A percentile compares a stretch with the other conserved stretches of the same genome.
These are phyloP conservation scores for Drosophila neoperkinsi DNA, from an alignment of 2,888 invertebrate genomes.

Conservation along the genomic window DNA sequence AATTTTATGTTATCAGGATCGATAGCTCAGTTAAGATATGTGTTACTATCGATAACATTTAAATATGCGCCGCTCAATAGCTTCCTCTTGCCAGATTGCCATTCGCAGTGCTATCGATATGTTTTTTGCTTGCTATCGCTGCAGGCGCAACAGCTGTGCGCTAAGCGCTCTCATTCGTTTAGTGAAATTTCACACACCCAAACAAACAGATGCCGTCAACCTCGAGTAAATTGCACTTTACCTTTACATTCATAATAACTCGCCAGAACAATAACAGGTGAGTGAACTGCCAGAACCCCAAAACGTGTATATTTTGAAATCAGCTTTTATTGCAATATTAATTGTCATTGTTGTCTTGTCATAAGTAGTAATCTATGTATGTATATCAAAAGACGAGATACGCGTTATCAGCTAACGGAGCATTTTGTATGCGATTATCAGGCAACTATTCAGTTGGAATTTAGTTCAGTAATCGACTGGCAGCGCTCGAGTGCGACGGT, in stretches of 20 bases:
- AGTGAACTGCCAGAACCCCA: constrained; percentile 8
- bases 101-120: constrained; percentile 25
- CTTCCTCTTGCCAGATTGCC: neutral
- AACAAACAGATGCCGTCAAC: constrained; percentile 19
- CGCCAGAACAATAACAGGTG: constrained; percentile 23
- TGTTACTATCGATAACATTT: neutral
- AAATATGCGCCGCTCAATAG: neutral
- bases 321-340: constrained; percentile 8
- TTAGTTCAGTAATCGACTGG: constrained; percentile 52
- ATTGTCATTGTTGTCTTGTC: neutral
- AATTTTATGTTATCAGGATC: constrained; percentile 5
- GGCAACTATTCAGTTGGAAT: constrained; percentile 27
- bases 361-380: constrained; percentile 1
- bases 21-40: constrained; percentile 1
- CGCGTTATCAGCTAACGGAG: constrained; percentile 54
- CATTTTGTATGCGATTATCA: constrained; percentile 52
- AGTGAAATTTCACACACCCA: constrained; percentile 11
- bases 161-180: constrained; percentile 47
- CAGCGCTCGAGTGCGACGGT: constrained; percentile 49
- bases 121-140: constrained; percentile 18
- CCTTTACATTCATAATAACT: constrained; percentile 1
- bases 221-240: neutral
- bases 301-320: neutral
- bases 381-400: constrained; percentile 19
- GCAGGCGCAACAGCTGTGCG: constrained; percentile 35